Evolutionary conservation across 2,888 invertebrate genomes (phyloP), one percentile per base, ranked within the genome.

Genomic region (Therioaphis trifolii): DNA sequence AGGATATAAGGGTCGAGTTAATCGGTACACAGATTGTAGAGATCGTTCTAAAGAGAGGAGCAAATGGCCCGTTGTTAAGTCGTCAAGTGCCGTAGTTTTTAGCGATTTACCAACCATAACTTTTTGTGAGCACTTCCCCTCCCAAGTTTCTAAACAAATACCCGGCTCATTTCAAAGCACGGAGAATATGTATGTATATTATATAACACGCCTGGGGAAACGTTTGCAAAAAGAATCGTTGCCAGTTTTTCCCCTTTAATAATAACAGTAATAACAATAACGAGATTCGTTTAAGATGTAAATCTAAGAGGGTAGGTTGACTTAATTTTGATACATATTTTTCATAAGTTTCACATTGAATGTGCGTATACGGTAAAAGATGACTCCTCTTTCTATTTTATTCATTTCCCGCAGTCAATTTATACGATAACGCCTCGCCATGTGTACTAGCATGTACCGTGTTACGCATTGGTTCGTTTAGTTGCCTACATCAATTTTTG

Each of bases 31-130:
- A 80, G 71, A 80, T 61, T 74, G 58, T 18, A 55, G 49, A 63
- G 61, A 61, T 72, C 72, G 58, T 74, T 63, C 49, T 27, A n/a
- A 52, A 63, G 72, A 72, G 74, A 75, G 74, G 63, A 82, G 74
- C 82, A 82, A 82, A 82, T 74, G 82, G 82, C 61, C 82, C 74
- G 82, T 82, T 82, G 82, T 82, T 74, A 74, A 82, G 82, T 82
- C 82, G 72, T 82, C 82, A 82, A 82, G 82, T 82, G 82, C 82
- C 74, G 82, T 40, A 72, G 82, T 82, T 82, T 82, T 82, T 82
- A 82, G 82, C 82, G 82, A 82, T 82, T 82, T 82, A 82, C 82
- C 82, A 82, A 63, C 72, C 82, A 40, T 82, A 74, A 82, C 82
- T 82, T 82, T 82, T 74, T 40, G 58, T 49, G 12, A 46, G 9